A percentile compares a stretch with the other conserved stretches of the same genome.
phyloP scores from a whole-genome alignment of 1,140 invertebrate genomes.

The Musca vetustissima region DNA sequence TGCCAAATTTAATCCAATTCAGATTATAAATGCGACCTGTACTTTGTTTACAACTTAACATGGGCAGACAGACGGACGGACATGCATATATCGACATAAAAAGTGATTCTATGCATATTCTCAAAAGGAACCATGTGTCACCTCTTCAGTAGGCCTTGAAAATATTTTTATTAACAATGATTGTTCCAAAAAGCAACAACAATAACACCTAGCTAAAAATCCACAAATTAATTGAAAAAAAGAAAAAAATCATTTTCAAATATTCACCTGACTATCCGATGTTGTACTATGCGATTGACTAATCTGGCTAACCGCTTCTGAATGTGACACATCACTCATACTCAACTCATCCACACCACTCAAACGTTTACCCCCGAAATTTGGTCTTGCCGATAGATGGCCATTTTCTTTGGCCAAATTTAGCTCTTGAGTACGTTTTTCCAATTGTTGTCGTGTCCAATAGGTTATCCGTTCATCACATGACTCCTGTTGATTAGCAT shows the following conservation, averaged over 20 bases:
- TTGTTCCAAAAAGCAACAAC: neutral
- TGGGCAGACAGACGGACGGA: no score
- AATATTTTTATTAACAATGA: neutral
- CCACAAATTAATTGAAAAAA: no score
- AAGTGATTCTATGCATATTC: no score
- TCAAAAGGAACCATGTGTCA: no score
- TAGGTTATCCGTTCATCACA: constrained; percentile 61
- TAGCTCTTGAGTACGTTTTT: constrained; percentile 67
- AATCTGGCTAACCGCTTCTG: constrained; percentile 61
- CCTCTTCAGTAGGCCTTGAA: no score
- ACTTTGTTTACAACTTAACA: no score
- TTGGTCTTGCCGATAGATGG: constrained; percentile 49
- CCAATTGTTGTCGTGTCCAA: constrained; percentile 71
- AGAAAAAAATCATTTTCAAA: constrained; percentile 24
- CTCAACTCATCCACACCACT: constrained; percentile 53
- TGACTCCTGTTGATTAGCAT: constrained; percentile 53
- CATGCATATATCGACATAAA: no score
- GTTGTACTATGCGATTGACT: constrained; percentile 72
- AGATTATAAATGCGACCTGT: no score
- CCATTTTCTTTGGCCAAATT: constrained; percentile 58
- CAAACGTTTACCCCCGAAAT: constrained; percentile 46
- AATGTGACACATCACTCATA: constrained; percentile 56
- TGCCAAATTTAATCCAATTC: no score
- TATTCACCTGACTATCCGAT: constrained; percentile 68
- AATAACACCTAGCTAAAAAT: neutral